Base-by-base conservation (phyloP, 64 coral and sea anemone species). In the Anthopleura sola region DNA sequence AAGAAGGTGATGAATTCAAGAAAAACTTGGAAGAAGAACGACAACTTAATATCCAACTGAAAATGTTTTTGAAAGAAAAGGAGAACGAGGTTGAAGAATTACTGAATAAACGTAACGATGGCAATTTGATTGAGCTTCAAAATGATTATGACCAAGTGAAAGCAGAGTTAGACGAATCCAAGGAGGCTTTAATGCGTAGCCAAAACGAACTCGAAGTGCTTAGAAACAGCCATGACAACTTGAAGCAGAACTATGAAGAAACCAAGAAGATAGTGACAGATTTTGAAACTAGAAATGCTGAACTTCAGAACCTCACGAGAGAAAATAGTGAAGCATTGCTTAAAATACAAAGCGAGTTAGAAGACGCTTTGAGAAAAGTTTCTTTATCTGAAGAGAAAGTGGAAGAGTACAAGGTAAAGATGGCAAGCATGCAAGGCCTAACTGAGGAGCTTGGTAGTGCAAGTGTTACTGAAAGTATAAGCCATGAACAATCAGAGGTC, bases 1-100 rank as follows among this genome's bases (percentile, higher is more conserved):
- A 28, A 71, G 66, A 71, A 13, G 66, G 3, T 71, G 66, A 34
- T 34, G 66, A 36, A 16, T 34, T 16, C 66, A 71, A 71, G 10
- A 71, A 16, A 71, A 71, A 29, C 16, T 16, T 71, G n/a, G 28
- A 71, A 71, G 29, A 71, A 32, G 66, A 71, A 71, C 6, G 3
- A 3, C 26, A 34, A 34, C 66, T 71, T 11, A 33, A 34, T 34
- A 15, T 29, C 16, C 26, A 71, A 34, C 66, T 71, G 15, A 71
- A 71, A 11, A 34, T 71, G 66, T 71, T 71, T 71, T 71, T 71
- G 66, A 71, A 71, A 34, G 66, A 71, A 17, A 71, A 71, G 66
- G 66, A 71, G 13, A 71, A 71, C 13, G 66, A 71, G 3, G 66
- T 71, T 33, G 66, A 71, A 71, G 66, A 32, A 26, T 62, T 62